A percentile compares a stretch with the other conserved stretches of the same genome.
Evolutionary conservation across 2,888 invertebrate genomes (phyloP).

Genomic region (Pocota personata): DNA sequence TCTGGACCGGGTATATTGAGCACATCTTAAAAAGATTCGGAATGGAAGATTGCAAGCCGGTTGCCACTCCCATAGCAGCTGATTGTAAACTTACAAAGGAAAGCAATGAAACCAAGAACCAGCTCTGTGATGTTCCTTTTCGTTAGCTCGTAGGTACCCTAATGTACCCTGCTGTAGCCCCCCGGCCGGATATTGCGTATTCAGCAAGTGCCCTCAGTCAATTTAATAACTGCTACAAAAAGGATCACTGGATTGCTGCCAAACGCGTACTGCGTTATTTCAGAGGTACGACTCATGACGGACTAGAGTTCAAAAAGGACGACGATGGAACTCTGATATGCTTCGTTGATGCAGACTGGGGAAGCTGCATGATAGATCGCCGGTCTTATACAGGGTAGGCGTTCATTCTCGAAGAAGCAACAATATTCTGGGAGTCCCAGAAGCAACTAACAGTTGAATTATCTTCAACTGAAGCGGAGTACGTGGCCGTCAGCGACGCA

Average conservation of each 20-base stretch:
- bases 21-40: conserved; percentile 63
- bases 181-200: conserved; percentile 12
- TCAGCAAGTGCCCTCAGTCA: conserved; percentile 30
- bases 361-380: conserved; percentile 28
- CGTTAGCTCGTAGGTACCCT: not conserved
- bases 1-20: conserved; percentile 58
- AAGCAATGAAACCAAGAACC: not conserved
- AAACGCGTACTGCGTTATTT: conserved; percentile 10
- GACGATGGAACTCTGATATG: not conserved
- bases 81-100: conserved; percentile 12
- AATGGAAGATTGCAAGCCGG: conserved; percentile 66
- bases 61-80: conserved; percentile 51
- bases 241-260: conserved; percentile 6
- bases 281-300: conserved; percentile 7
- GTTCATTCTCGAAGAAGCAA: conserved; percentile 1
- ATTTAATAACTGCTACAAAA: conserved; percentile 22
- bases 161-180: conserved; percentile 13
- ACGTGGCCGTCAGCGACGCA: conserved; percentile 24
- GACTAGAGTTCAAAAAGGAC: not conserved
- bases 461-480: conserved; percentile 20
- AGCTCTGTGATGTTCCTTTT: not conserved
- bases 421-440: conserved; percentile 9
- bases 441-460: conserved; percentile 12
- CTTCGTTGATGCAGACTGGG: conserved; percentile 40
- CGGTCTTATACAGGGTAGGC: conserved; percentile 22